Base-by-base conservation (phyloP, 1,140 invertebrate genomes). In the Antheraea mylitta region DNA sequence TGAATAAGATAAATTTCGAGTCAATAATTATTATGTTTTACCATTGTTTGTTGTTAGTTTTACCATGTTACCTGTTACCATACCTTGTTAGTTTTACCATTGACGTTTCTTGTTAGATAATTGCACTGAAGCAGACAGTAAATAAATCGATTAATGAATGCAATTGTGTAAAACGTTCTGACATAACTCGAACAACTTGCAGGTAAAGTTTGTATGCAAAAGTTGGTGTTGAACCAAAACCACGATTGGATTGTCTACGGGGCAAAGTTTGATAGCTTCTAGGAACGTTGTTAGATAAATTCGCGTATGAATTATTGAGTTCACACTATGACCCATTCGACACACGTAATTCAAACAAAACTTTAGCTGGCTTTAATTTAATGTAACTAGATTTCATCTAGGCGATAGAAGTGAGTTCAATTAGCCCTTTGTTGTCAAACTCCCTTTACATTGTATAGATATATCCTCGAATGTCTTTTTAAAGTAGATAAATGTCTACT, bases 181-280 rank as follows among this genome's bases (percentile, higher is more conserved):
- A 87, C 80, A 84, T 82, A 73, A 77, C 81, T 78, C 78, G 82
- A 86, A 86, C 81, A 81, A 86, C 86, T 77, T 78, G 74, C 71
- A 75, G 84, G 64, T 78, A 82, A 90, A 87, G 84, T 90, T 90
- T 85, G 78, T 81, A 89, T 87, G 85, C 85, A 89, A 87, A 87
- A 88, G 80, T 88, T 79, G 78, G 75, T 79, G 75, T 82, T 81
- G 78, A 81, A 84, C 81, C 77, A 73, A 16, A 78, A 77, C 73
- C 71, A 65, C 80, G 81, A 85, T 84, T 87, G 81, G 85, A 87
- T 89, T 90, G 86, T 89, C 84, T 90, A 78, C 72, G 72, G 68
- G 38, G 75, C 75, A 70, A 88, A 89, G 78, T 90, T 89, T 86
- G 86, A 90, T 89, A 85, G 87, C 81, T 83, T 81, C 75, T 79